These are phyloP conservation scores for Caenorhabditis elegans DNA, from an alignment of 1,140 invertebrate species.

Conservation along the genomic window DNA sequence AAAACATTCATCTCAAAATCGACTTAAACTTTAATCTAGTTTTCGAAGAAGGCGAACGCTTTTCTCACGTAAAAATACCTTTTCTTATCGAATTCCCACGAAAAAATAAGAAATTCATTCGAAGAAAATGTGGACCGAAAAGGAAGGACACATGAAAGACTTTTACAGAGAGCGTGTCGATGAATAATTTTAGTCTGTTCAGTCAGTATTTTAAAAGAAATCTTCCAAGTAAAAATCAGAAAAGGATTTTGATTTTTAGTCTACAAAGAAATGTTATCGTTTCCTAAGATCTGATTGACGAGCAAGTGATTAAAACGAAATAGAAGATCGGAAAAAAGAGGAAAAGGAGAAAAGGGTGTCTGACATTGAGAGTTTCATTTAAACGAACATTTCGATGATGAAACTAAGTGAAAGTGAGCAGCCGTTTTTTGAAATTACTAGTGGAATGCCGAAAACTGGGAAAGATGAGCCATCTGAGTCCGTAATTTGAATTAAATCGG, in stretches of 20 bases:
- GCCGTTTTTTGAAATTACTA: not conserved
- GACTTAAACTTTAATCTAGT: not conserved
- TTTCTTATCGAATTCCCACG: not conserved
- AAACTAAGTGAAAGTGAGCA: not conserved
- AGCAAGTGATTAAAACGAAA: not conserved
- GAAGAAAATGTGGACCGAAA: not conserved
- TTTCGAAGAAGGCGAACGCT: not conserved
- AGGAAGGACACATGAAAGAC: not conserved
- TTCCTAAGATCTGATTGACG: not conserved
- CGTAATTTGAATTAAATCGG: not conserved
- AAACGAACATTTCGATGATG: constrained; percentile 18
- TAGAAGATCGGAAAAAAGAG: not conserved
- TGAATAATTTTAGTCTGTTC: not conserved
- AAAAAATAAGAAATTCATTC: not conserved
- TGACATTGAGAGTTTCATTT: constrained; percentile 13
- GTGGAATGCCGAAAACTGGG: not conserved
- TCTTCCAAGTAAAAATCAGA: not conserved
- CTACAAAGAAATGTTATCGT: not conserved
- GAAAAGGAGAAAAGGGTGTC: not conserved
- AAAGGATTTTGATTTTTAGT: not conserved
- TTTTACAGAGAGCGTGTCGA: not conserved
- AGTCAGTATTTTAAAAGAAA: not conserved
- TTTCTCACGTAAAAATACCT: not conserved
- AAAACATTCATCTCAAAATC: not conserved
- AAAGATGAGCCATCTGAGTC: not conserved